Percentiles rank a stretch among this genome's conserved stretches.
These are phyloP conservation scores for Callithrix jacchus DNA, from an alignment of 2,113 vertebrate species.

Conservation along the genomic window DNA sequence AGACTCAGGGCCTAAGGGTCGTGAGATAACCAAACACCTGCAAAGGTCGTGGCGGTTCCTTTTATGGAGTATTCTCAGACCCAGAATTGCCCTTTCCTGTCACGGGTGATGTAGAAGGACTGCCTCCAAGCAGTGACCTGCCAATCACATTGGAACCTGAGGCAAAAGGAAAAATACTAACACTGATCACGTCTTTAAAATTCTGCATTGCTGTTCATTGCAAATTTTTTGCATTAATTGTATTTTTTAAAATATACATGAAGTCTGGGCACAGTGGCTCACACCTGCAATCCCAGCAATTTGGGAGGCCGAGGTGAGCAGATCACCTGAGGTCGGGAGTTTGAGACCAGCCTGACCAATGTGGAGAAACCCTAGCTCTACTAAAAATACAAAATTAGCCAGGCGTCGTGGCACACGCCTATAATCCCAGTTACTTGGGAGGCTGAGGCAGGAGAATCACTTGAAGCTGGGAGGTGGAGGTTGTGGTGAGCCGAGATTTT, in stretches of 20 bases:
- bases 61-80: background rate
- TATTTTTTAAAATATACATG: background rate
- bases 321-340: background rate
- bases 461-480: background rate
- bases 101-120: rapidly evolving
- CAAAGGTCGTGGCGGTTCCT: no score
- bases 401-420: background rate
- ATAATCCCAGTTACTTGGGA: background rate
- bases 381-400: background rate
- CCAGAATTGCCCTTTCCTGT: background rate
- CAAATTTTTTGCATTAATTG: background rate
- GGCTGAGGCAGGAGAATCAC: background rate
- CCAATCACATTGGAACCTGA: background rate
- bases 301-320: background rate
- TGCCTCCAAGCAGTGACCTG: background rate
- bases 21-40: rapidly evolving
- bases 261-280: background rate
- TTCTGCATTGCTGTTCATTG: background rate
- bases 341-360: background rate
- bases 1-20: background rate
- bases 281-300: background rate
- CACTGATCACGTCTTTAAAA: background rate
- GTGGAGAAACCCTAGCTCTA: background rate
- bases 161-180: background rate
- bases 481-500: background rate